These are phyloP conservation scores for Naso thynnoides DNA, from an alignment of 2,797 vertebrate genomes.

Conservation along the genomic window DNA sequence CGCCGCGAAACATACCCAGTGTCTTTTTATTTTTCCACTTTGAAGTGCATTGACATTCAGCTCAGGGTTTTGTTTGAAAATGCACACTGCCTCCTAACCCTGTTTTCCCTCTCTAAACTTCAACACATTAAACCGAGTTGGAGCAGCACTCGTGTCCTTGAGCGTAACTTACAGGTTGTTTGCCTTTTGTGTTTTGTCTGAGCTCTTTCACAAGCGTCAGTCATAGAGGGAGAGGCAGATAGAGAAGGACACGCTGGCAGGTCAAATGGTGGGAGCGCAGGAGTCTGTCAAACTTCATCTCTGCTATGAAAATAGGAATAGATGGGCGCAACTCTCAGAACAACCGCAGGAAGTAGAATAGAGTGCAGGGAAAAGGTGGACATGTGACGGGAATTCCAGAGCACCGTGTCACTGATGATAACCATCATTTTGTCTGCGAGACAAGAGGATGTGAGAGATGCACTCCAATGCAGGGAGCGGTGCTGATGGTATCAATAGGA, in stretches of 20 bases:
- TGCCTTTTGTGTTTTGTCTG: conserved; percentile 53
- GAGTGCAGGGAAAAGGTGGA: conserved; percentile 33
- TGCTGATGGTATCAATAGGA: conserved; percentile 51
- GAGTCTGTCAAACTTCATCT: conserved; percentile 74
- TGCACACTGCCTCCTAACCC: conserved; percentile 36
- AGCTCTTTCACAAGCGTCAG: conserved; percentile 31
- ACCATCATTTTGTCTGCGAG: conserved; percentile 69
- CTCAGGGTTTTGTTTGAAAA: conserved; percentile 61
- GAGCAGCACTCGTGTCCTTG: conserved; percentile 62
- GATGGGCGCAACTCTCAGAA: conserved; percentile 50
- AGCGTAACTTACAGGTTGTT: conserved; percentile 40
- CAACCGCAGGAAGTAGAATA: conserved; percentile 46
- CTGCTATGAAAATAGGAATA: conserved; percentile 50
- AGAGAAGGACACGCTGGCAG: conserved; percentile 42
- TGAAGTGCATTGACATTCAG: conserved; percentile 80
- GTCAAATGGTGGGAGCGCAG: conserved; percentile 45
- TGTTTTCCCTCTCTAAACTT: conserved; percentile 58
- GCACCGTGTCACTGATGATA: conserved; percentile 65
- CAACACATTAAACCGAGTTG: conserved; percentile 38
- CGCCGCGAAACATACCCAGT: conserved; percentile 62
- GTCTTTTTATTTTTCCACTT: conserved; percentile 67
- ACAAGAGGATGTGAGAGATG: conserved; percentile 55
- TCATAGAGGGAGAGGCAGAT: conserved; percentile 44
- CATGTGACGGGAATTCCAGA: conserved; percentile 67
- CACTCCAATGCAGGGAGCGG: conserved; percentile 45